Conservation (phyloP, 2,797 vertebrate species). For the Schizopygopsis malacanthus region DNA sequence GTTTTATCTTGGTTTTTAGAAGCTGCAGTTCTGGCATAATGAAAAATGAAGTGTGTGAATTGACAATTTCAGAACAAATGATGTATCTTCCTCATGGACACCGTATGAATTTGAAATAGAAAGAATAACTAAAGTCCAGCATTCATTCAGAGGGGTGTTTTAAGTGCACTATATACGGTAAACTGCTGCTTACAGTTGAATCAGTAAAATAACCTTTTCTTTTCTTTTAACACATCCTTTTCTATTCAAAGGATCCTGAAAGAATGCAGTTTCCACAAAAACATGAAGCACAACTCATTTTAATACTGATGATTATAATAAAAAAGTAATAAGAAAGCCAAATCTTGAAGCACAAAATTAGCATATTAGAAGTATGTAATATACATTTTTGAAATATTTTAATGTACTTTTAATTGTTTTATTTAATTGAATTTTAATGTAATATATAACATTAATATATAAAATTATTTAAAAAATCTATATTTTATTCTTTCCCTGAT, state of each 20-base stretch:
- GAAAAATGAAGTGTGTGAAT: not conserved
- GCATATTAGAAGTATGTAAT: too few relatives aligned
- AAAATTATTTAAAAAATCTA: too few relatives aligned
- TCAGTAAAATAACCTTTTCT: not conserved
- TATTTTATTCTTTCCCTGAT: not conserved
- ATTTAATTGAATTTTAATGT: too few relatives aligned
- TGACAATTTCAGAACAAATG: not conserved
- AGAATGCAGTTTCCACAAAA: not conserved
- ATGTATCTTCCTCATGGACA: not conserved
- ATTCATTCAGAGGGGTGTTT: not conserved
- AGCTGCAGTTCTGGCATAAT: not conserved
- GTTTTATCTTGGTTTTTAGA: not conserved
- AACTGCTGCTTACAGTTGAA: not conserved
- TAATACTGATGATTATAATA: not conserved
- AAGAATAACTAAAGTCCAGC: not conserved
- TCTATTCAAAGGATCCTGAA: not conserved
- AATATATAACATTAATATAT: not conserved
- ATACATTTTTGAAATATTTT: too few relatives aligned
- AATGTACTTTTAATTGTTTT: too few relatives aligned
- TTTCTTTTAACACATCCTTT: not conserved
- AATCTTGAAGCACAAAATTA: too few relatives aligned
- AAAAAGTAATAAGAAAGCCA: too few relatives aligned
- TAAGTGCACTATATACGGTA: too few relatives aligned
- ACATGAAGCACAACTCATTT: not conserved
- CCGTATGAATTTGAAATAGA: not conserved